A percentile compares a stretch with the other conserved stretches of the same genome.
Evolutionary conservation across 30 jellyfish, hydroid and myxozoan species (phyloP).

Genomic region (Morbakka virulenta): DNA sequence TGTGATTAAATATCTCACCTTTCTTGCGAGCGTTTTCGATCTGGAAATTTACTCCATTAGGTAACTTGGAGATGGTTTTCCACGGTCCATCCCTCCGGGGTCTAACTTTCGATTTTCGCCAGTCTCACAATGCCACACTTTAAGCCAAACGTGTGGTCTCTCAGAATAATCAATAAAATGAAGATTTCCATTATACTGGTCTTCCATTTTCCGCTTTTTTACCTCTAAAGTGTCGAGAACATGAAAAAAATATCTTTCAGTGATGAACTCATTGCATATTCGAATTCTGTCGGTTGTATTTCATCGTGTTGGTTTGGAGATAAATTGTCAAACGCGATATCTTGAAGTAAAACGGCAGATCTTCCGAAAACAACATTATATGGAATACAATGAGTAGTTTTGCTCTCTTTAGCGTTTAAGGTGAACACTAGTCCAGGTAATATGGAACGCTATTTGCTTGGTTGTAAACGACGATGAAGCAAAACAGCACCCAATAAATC

Average conservation of each 20-base stretch:
- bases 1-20: no score
- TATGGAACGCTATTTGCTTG: not conserved
- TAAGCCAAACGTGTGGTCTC: constrained; percentile 53
- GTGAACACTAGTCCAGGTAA: not conserved
- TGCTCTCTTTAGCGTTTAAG: constrained; percentile 1
- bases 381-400: constrained; percentile 12
- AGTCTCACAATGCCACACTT: constrained; percentile 19
- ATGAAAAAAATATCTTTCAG: no score
- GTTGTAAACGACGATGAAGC: constrained; percentile 4
- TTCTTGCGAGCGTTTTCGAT: no score
- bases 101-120: no score
- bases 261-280: no score
- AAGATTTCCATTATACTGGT: constrained; percentile 33
- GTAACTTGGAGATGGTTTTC: no score
- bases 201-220: constrained; percentile 22
- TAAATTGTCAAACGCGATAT: constrained; percentile 11
- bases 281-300: not conserved
- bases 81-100: no score
- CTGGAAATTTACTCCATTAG: no score
- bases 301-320: not conserved
- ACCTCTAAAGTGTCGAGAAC: not conserved
- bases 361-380: constrained; percentile 50
- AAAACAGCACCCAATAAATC: constrained; percentile 6
- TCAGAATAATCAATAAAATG: constrained; percentile 23
- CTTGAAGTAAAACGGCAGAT: constrained; percentile 35